phyloP scores from a whole-genome alignment of 2,113 vertebrate species.

The Ciconia maguari region DNA sequence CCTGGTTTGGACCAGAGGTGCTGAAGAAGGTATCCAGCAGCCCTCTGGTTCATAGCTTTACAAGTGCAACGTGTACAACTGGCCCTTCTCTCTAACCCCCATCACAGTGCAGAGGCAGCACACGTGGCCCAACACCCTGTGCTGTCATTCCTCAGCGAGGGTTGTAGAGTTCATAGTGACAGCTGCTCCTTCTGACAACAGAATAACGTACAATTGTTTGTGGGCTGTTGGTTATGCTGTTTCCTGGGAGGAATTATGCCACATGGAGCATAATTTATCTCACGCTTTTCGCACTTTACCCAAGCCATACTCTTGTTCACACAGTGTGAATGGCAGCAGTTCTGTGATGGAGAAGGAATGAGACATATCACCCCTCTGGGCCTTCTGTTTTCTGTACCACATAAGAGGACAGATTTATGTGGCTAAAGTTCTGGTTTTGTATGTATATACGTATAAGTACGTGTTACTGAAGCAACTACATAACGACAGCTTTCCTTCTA shows the following conservation, averaged over 20 bases:
- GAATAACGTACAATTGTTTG: neutral
- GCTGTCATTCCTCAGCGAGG: neutral
- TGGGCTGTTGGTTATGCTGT: neutral
- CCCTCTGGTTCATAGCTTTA: neutral
- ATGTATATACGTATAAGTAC: neutral
- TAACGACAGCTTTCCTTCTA: neutral
- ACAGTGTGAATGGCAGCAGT: constrained; percentile 47
- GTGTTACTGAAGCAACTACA: neutral
- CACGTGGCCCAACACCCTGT: neutral
- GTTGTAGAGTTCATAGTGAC: neutral
- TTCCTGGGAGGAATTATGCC: constrained; percentile 4
- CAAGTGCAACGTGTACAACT: neutral
- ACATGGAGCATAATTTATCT: constrained; percentile 34
- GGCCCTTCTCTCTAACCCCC: neutral
- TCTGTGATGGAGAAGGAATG: constrained; percentile 37
- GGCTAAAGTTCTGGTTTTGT: neutral
- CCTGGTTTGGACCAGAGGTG: neutral
- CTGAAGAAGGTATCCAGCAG: neutral
- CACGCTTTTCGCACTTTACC: neutral
- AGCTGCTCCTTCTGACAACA: neutral
- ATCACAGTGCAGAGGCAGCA: neutral
- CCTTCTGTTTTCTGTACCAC: constrained; percentile 12
- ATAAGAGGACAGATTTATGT: neutral
- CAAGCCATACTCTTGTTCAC: neutral
- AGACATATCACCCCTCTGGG: constrained; percentile 29